Evolutionary conservation across 2,113 vertebrate genomes (phyloP), one percentile per base, ranked within the genome.

Genomic region (Ornithorhynchus anatinus): DNA sequence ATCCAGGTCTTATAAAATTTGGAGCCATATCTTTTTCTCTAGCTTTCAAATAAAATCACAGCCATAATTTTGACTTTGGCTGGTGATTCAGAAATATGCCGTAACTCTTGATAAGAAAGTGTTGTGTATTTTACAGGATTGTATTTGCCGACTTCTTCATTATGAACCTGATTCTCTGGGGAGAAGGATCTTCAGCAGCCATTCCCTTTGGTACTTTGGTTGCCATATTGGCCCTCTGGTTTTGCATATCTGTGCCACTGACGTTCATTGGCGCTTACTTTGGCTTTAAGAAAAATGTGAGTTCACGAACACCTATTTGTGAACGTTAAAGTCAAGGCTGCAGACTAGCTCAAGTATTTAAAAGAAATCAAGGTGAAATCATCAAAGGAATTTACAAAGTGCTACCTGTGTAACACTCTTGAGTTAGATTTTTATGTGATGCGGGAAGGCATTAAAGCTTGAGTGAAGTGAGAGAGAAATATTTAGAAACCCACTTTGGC

Each of bases 151-250:
- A 99, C 89, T 99, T 99, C 89, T 99, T 99, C 77, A 88, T 98
- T 85, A 99, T 98, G 97, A 99, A 99, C 82, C 92, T 99, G 67
- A 99, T 99, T 87, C 95, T 99, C 23, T 99, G 97, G 98, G 96
- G 96, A 77, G 96, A 99, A 90, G 96, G 97, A 10, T 99, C 98
- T 43, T 99, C 98, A 17, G 98, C 98, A 29, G 97, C 97, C 23
- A 96, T 99, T 86, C 98, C 98, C 0, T 99, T 99, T 32, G 96
- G 96, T 31, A 99, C 97, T 12, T 71, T 99, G 75, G 95, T 99
- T 84, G 97, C 97, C 68, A 95, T 99, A 86, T 86, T 99, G 90
- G 97, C 95, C 19, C 91, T 99, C 77, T 99, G 98, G 98, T 99
- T 99, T 89, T 97, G 98, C 86, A 97, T 99, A 86, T 99, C 97